phyloP scores from a whole-genome alignment of 2,113 vertebrate species.

The Pan paniscus region DNA sequence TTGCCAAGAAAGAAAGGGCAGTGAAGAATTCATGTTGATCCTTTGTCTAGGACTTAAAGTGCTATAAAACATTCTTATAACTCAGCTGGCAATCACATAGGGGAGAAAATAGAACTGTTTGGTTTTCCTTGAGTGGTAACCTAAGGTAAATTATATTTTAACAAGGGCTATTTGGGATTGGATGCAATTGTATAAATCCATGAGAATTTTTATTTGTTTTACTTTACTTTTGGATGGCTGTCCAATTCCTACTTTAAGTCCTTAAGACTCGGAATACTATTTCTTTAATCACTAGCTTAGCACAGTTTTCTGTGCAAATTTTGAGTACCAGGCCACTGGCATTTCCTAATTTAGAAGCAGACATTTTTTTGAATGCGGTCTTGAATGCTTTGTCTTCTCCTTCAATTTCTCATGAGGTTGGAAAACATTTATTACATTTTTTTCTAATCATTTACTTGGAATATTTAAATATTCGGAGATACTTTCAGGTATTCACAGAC shows the following conservation, averaged over 20 bases:
- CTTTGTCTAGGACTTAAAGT: neutral
- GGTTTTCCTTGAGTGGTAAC: neutral
- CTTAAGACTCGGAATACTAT: neutral
- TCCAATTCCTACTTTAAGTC: neutral
- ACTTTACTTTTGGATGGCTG: neutral
- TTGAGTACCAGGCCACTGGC: neutral
- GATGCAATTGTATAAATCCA: neutral
- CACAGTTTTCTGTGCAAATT: neutral
- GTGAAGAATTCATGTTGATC: neutral
- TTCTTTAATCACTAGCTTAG: conserved; percentile 23
- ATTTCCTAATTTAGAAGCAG: neutral
- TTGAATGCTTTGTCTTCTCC: neutral
- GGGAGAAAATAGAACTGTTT: neutral
- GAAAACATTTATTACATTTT: neutral
- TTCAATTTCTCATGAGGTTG: neutral
- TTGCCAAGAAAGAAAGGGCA: conserved; percentile 38
- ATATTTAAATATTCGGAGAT: too few species aligned
- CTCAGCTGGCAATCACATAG: neutral
- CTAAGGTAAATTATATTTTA: neutral
- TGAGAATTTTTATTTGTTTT: neutral
- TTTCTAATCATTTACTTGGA: neutral
- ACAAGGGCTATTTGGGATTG: neutral
- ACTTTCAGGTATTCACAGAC: neutral
- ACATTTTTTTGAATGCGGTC: neutral
- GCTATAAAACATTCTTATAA: neutral